Base-by-base conservation (phyloP, 1,140 invertebrate species). In the Oncopeltus fasciatus region DNA sequence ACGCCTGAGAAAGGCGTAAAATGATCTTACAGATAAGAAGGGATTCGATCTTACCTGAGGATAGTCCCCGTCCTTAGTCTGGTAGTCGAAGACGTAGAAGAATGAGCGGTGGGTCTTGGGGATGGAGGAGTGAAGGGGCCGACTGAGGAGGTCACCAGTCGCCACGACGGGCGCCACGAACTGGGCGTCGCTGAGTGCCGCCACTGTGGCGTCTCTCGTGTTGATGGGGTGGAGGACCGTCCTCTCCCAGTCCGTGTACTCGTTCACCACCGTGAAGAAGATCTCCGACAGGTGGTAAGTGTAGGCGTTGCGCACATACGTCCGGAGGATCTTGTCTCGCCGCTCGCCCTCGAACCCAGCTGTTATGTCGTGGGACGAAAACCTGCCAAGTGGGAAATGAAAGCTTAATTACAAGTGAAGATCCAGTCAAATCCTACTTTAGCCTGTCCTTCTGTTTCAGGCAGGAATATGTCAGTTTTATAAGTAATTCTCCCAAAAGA, bases 221-320 rank as follows among this genome's bases (percentile, higher is more conserved):
- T 92, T 90, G 57, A 93, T 86, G 24, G 92, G 91, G 76, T 95
- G 90, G 70, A 91, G 83, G 1, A 88, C 86, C 1, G 92, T 92
- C 72, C 88, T 78, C 71, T 95, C 91, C 94, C 94, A 97, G 72
- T 97, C 92, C 11, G 92, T 95, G 71, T 99, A 99, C 69, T 98
- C 93, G 71, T 98, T 97, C 38, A 95, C 87, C 24, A 92, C 76
- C 43, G 95, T 96, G 69, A 95, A 92, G 75, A 94, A 95, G 72
- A 98, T 96, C 74, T 98, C 94, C 69, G 92, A 93, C 65, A 95
- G 80, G 73, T 98, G 94, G 75, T 91, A 95, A 61, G 83, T 87
- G 76, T 92, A 95, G 29, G 92, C 84, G 74, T 98, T 98, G 57
- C 94, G 80, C 16, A 92, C 87, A 70, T 98, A 91, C 9, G 93